Evolutionary conservation across 53 echinoderm and acorn worm genomes (phyloP).

Genomic region (Henricia sp.): DNA sequence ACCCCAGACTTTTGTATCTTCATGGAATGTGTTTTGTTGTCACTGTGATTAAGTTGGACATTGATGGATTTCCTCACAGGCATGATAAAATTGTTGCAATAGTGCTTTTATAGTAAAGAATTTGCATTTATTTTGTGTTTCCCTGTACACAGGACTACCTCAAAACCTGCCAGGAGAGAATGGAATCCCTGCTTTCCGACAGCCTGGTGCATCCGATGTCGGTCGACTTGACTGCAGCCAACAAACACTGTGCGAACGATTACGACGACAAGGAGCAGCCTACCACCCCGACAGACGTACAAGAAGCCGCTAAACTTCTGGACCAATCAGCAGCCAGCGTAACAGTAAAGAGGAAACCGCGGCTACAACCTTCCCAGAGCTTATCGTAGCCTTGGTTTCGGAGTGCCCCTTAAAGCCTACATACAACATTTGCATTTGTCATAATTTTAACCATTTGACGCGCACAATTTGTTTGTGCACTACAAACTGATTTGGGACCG

Average conservation of each 20-base stretch:
- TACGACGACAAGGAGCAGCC: conserved; percentile 69
- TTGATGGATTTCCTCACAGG: neutral
- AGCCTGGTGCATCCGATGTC: conserved; percentile 56
- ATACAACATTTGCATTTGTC: too few species aligned
- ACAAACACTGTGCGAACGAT: conserved; percentile 58
- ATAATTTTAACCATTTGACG: too few species aligned
- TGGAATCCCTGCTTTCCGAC: conserved; percentile 73
- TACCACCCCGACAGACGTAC: conserved; percentile 68
- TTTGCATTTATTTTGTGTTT: too few species aligned
- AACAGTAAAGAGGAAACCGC: conserved; percentile 8
- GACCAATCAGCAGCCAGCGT: conserved; percentile 40
- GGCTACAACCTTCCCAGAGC: conserved; percentile 35
- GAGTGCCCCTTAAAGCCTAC: too few species aligned
- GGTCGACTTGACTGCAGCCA: conserved; percentile 54
- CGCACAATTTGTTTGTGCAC: too few species aligned
- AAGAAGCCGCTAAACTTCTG: conserved; percentile 56
- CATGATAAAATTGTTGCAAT: neutral
- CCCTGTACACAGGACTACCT: conserved; percentile 86
- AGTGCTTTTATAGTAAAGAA: neutral
- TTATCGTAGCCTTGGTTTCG: conserved; percentile 37
- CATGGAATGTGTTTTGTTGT: neutral
- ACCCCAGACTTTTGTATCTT: too few species aligned
- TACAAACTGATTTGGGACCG: too few species aligned
- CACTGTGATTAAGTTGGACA: too few species aligned
- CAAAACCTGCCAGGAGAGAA: conserved; percentile 70